Conservation (phyloP, 2,888 invertebrate species). For the Drosophila conformis region DNA sequence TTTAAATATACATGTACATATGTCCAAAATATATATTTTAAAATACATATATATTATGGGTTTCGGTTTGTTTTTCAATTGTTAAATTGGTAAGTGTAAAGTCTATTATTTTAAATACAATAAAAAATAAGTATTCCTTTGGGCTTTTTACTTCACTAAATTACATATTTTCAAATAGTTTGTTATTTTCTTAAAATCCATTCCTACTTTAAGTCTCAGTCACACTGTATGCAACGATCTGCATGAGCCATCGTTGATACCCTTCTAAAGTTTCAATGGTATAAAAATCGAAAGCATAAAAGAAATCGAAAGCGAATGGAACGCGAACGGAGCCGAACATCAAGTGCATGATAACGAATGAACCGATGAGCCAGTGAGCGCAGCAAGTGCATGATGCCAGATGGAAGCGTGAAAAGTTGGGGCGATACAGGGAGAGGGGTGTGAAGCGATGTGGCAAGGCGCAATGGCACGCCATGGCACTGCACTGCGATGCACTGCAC, state of each 20-base stretch:
- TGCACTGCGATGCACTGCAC: conserved; percentile 33
- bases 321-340: conserved; percentile 53
- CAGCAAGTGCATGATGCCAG: conserved; percentile 49
- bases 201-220: background rate
- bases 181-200: too few relatives aligned
- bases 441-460: conserved; percentile 61
- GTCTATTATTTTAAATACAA: background rate
- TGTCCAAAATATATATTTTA: background rate
- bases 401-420: conserved; percentile 5
- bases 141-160: too few relatives aligned
- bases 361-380: conserved; percentile 47
- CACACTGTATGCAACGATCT: background rate
- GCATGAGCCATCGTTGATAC: conserved; percentile 17
- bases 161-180: too few relatives aligned
- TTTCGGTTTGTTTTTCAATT: background rate
- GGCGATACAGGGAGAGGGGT: conserved; percentile 3
- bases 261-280: conserved; percentile 63
- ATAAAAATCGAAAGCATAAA: conserved; percentile 76
- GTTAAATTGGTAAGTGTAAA: background rate
- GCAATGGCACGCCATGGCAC: conserved; percentile 56
- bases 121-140: background rate
- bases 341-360: conserved; percentile 76
- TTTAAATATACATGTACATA: background rate
- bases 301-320: conserved; percentile 78
- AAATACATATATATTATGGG: background rate